A percentile compares a stretch with the other conserved stretches of the same genome.
These are phyloP conservation scores for Lagria hirta DNA, from an alignment of 2,888 invertebrate genomes.

Conservation along the genomic window DNA sequence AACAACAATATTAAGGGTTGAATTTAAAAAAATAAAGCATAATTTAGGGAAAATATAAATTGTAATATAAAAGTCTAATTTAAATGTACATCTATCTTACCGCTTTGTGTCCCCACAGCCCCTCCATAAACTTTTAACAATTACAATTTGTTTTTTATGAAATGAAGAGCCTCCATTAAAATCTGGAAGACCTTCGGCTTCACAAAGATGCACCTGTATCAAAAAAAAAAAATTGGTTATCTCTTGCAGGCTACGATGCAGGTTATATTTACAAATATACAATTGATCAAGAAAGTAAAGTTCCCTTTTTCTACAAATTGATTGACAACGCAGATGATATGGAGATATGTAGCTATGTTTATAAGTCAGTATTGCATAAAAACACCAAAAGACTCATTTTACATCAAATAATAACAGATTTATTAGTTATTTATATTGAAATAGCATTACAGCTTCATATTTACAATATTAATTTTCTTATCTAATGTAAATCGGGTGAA, in stretches of 20 bases:
- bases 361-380: conserved; percentile 49
- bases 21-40: too few species aligned
- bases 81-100: too few species aligned
- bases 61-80: too few species aligned
- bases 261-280: conserved; percentile 67
- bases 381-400: too few species aligned
- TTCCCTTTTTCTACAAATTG: conserved; percentile 54
- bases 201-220: conserved; percentile 71
- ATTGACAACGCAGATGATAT: conserved; percentile 59
- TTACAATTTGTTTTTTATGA: conserved; percentile 70
- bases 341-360: conserved; percentile 60
- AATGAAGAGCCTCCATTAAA: conserved; percentile 66
- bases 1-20: too few species aligned
- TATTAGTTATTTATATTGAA: too few species aligned
- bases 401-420: too few species aligned
- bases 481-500: too few species aligned
- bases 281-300: conserved; percentile 51
- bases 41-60: too few species aligned
- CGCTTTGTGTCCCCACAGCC: conserved; percentile 58
- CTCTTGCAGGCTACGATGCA: conserved; percentile 66
- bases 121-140: conserved; percentile 76
- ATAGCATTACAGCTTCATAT: too few species aligned
- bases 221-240: conserved; percentile 53
- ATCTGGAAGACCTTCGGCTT: conserved; percentile 73
- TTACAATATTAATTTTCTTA: too few species aligned